Base-by-base conservation (phyloP, 2,797 vertebrate species). In the Leucoraja ocellata region DNA sequence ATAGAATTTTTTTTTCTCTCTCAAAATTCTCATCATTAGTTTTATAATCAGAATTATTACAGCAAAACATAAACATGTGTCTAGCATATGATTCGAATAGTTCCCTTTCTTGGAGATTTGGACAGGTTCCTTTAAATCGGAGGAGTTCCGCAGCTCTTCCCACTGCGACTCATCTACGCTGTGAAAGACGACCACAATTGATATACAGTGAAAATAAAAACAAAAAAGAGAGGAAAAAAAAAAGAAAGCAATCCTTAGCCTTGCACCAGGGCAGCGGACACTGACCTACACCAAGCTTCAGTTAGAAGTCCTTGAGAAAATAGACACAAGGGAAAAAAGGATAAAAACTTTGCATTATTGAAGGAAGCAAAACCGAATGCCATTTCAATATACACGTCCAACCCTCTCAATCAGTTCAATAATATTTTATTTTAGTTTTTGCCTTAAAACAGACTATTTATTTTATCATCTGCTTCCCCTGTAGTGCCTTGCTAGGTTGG, bases 11-110 rank as follows among this genome's bases (percentile, higher is more conserved):
- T 96, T 97, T 97, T 97, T 96, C 46, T 54, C 46, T 54, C 46
- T 95, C 94, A 95, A 97, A 96, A 97, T 94, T 91, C 97, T 97
- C 98, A 97, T 97, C 97, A 98, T 98, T 98, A 98, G 97, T 98
- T 98, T 96, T 96, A 97, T 97, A 97, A 97, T 97, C 97, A 97
- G 97, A 97, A 97, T 97, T 97, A 97, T 98, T 97, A 98, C 97
- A 98, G 97, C 96, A 97, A 98, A 96, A 96, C 96, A 95, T 94
- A 96, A 97, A 97, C 97, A 97, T 97, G 97, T 97, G 94, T 96
- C 97, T 97, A 98, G 97, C 97, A 97, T 97, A 96, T 95, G 94
- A 95, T 95, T 96, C 97, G 96, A 97, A 97, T 96, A 97, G 96
- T 96, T 96, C 96, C 96, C 97, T 97, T 96, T 96, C 95, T 96